These are phyloP conservation scores for Bos javanicus DNA, from an alignment of 2,113 vertebrate species.

Conservation along the genomic window DNA sequence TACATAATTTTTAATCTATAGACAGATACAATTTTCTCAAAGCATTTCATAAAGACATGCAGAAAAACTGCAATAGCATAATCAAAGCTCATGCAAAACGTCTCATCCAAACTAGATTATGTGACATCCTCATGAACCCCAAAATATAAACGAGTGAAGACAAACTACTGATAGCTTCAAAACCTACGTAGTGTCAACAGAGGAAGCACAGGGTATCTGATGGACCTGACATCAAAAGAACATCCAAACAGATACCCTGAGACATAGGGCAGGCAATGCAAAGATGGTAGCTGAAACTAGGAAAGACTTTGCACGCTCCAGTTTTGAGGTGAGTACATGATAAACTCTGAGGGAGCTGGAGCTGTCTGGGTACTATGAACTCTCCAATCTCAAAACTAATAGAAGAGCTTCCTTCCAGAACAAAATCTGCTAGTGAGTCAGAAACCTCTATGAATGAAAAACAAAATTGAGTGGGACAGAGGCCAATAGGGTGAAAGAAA, in stretches of 20 bases:
- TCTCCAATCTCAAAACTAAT: neutral
- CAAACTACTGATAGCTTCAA: neutral
- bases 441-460: neutral
- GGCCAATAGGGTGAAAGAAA: neutral
- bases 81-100: neutral
- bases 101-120: neutral
- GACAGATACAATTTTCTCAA: neutral
- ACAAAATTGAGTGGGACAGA: neutral
- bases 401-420: neutral
- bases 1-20: neutral
- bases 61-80: neutral
- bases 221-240: neutral
- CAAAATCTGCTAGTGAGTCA: neutral
- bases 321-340: neutral
- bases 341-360: neutral
- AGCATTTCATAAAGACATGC: neutral
- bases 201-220: neutral
- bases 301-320: fast-evolving
- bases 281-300: neutral
- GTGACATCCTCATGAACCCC: neutral
- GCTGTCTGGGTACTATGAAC: neutral
- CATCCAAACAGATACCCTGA: too few relatives aligned
- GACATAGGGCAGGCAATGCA: neutral
- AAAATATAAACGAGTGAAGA: neutral
- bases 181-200: neutral